Base-by-base conservation (phyloP, 1,140 invertebrate genomes). In the Pissodes strobi region DNA sequence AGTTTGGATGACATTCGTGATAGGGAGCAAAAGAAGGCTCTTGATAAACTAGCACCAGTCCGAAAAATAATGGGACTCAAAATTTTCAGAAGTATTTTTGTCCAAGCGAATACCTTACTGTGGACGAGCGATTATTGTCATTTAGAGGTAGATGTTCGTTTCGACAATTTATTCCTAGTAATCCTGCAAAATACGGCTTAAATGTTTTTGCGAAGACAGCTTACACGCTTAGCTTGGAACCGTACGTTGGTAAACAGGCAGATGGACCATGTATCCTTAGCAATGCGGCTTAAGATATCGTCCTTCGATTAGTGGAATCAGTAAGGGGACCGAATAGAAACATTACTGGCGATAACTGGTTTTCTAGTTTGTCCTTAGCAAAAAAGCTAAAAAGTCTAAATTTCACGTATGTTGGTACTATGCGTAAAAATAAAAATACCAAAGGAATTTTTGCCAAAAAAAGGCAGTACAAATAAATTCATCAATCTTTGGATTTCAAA, bases 261-360 rank as follows among this genome's bases (percentile, higher is more conserved):
- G 57, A 69, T 30, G 73, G 72, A 12, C 70, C 70, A 3, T 70
- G 72, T 51, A 18, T 43, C 25, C 25, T 73, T 5, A 17, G 4
- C 0, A 74, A 70, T 60, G 57, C 56, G 34, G 41, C 60, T 22
- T 37, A 3, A 23, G 70, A 66, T 19, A 68, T 76, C 22, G 69
- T 74, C 17, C 67, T 72, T 51, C 37, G 70, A 9, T 27, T 76
- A 27, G 46, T 71, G 48, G 19, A 67, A 25, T 56, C 57, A 8
- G 55, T 69, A 34, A 61, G 69, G 56, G 67, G 67, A 25, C 69
- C 61, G 22, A 71, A 73, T 18, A 23, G 72, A 49, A 76, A 76
- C 53, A 49, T 76, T 25, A 75, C 73, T 8, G 51, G 61, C 22
- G 74, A 75, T 22, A 75, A 76, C 48, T 75, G 69, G 69, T 77